Conservation (phyloP, 2,797 vertebrate species). For the Luscinia megarhynchos region DNA sequence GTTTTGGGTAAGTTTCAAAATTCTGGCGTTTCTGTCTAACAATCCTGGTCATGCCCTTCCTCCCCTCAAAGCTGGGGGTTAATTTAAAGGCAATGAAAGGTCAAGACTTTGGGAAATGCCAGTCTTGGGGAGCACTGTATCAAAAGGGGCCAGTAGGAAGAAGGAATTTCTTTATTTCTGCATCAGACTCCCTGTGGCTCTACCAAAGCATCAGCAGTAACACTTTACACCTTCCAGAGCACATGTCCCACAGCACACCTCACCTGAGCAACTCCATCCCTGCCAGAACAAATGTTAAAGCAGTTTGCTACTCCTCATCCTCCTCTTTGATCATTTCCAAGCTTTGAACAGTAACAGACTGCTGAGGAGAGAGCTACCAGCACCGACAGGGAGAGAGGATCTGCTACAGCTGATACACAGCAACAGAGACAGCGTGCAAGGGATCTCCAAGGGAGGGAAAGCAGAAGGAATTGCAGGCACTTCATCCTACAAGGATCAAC, state of each 20-base stretch:
- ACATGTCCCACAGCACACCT: not conserved
- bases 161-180: not conserved
- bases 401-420: not conserved
- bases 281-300: not conserved
- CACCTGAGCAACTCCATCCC: not conserved
- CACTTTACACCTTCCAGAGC: not conserved
- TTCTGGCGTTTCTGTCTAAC: not conserved
- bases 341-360: not conserved
- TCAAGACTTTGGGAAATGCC: not conserved
- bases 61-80: not conserved
- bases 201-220: not conserved
- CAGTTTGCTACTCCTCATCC: not conserved
- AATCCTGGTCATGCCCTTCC: not conserved
- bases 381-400: not conserved
- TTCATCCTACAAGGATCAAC: not conserved
- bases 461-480: not conserved
- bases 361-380: not conserved
- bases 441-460: not conserved
- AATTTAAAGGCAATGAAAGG: not conserved
- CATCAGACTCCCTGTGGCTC: not conserved
- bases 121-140: not conserved
- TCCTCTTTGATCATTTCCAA: not conserved
- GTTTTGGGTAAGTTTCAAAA: not conserved
- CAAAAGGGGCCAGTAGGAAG: fast-evolving
- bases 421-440: fast-evolving